Evolutionary conservation across 2,113 vertebrate genomes (phyloP).

Genomic region (Bolborhynchus lineola): DNA sequence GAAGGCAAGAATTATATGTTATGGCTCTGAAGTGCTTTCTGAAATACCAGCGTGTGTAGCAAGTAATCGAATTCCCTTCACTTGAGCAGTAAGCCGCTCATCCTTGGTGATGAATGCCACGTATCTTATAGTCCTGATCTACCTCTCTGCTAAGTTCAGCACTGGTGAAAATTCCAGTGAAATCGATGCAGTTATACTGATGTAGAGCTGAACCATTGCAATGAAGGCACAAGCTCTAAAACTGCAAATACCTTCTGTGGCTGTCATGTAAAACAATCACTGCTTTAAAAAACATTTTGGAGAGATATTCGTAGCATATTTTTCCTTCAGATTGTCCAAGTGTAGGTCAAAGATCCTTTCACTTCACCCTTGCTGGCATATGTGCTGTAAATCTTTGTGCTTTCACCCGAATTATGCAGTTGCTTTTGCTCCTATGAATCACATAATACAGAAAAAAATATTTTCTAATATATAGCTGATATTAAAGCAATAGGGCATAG

Average conservation of each 20-base stretch:
- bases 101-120: not conserved
- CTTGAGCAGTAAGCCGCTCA: constrained; percentile 4
- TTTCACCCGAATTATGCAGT: constrained; percentile 28
- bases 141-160: not conserved
- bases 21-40: constrained; percentile 21
- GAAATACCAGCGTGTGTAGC: constrained; percentile 23
- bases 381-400: constrained; percentile 32
- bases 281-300: constrained; percentile 24
- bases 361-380: not conserved
- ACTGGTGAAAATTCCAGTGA: not conserved
- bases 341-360: constrained; percentile 22
- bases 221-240: not conserved
- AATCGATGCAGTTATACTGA: not conserved
- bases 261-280: constrained; percentile 48
- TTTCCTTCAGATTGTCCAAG: not conserved
- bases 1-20: not conserved
- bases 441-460: constrained; percentile 5
- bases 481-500: constrained; percentile 72
- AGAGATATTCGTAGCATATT: not conserved
- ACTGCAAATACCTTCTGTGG: constrained; percentile 15
- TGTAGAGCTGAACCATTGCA: not conserved
- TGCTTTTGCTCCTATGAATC: constrained; percentile 24
- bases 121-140: not conserved
- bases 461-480: constrained; percentile 60
- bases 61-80: constrained; percentile 45